A percentile compares a stretch with the other conserved stretches of the same genome.
phyloP scores from a whole-genome alignment of 1,140 invertebrate species.

The Trachymyrmex septentrionalis region DNA sequence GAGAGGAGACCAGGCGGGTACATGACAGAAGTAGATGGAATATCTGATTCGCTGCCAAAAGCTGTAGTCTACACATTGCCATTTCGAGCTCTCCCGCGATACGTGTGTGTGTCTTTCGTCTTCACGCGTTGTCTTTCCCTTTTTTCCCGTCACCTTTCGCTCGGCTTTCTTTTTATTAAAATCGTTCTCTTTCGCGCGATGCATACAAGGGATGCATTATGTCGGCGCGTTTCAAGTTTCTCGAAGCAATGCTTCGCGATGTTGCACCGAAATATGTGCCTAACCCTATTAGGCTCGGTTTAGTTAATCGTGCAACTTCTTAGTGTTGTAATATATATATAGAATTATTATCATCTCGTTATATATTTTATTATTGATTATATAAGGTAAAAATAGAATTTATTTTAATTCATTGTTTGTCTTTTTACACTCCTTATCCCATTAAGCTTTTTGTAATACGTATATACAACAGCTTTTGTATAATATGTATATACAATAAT shows the following conservation, averaged over 20 bases:
- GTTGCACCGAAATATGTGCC: not conserved
- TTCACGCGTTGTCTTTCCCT: constrained; percentile 69
- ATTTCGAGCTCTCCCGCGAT: constrained; percentile 81
- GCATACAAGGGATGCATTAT: constrained; percentile 59
- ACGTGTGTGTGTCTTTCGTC: constrained; percentile 75
- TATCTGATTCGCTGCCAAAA: constrained; percentile 82
- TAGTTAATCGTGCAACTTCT: constrained; percentile 47
- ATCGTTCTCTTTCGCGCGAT: constrained; percentile 34
- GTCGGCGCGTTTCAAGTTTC: constrained; percentile 66
- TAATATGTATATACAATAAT: not conserved
- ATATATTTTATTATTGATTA: not conserved
- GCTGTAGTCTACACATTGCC: constrained; percentile 76
- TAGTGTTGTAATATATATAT: not conserved
- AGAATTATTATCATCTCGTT: not conserved
- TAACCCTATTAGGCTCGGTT: constrained; percentile 45
- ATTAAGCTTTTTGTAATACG: not conserved
- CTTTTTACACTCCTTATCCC: not conserved
- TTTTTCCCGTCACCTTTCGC: constrained; percentile 1
- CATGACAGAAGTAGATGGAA: constrained; percentile 79
- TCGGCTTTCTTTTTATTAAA: constrained; percentile 38
- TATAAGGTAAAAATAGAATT: not conserved
- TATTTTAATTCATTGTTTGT: not conserved
- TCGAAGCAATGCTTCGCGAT: constrained; percentile 33
- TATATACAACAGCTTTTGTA: not conserved
- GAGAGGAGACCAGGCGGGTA: constrained; percentile 82